phyloP scores from a whole-genome alignment of 2,113 vertebrate genomes.

The Sialia sialis region DNA sequence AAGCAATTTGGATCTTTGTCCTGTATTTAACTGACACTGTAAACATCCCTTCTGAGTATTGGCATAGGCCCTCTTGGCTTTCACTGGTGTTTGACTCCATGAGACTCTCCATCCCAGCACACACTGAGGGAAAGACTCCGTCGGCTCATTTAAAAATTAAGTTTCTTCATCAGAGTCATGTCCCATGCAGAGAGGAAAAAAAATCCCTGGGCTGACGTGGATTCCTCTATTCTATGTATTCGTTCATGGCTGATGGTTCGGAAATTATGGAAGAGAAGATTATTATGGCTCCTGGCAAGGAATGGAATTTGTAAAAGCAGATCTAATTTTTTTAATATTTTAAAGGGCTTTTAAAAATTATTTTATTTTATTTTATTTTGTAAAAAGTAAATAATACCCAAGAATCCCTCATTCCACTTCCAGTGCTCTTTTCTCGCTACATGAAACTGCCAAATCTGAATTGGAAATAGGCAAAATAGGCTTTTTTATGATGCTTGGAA shows the following conservation, averaged over 20 bases:
- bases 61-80: background rate
- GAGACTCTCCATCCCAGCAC: background rate
- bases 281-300: background rate
- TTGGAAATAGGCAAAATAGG: background rate
- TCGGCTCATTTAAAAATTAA: background rate
- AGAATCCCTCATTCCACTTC: background rate
- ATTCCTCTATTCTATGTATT: background rate
- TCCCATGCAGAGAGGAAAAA: background rate
- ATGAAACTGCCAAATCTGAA: background rate
- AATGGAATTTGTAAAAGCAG: background rate
- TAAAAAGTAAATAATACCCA: background rate
- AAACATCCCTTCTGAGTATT: background rate
- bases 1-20: background rate
- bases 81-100: background rate
- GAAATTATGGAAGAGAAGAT: background rate
- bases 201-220: background rate
- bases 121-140: background rate
- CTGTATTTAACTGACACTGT: background rate
- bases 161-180: background rate
- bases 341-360: accelerated
- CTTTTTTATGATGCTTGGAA: slow-evolving; percentile 3
- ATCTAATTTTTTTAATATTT: background rate
- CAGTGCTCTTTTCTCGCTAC: background rate
- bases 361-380: background rate
- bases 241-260: background rate